Evolutionary conservation across 2,113 vertebrate genomes (phyloP).

Genomic region (Archocentrus centrarchus): DNA sequence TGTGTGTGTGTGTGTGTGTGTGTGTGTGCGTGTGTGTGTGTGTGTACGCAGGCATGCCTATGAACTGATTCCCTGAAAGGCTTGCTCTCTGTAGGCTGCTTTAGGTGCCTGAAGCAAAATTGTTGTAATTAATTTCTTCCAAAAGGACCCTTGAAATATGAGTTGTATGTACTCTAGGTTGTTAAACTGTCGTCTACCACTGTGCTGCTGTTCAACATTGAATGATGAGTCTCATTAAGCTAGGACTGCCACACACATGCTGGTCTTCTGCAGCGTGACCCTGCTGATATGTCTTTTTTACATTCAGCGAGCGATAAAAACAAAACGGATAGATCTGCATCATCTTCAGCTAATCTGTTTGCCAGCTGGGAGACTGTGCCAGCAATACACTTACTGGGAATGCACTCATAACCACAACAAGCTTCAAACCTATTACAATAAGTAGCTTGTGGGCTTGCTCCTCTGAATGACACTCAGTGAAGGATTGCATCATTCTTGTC

Average conservation of each 20-base stretch:
- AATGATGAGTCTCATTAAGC: constrained; percentile 54
- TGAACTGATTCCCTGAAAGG: constrained; percentile 39
- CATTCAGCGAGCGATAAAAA: constrained; percentile 34
- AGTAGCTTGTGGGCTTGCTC: constrained; percentile 29
- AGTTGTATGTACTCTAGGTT: not conserved
- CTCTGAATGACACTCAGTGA: constrained; percentile 11
- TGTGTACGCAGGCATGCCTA: not conserved
- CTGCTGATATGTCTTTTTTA: not conserved
- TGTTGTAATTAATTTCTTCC: constrained; percentile 40
- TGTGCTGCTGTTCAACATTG: constrained; percentile 8
- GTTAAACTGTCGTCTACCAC: constrained; percentile 47
- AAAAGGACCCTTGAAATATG: constrained; percentile 43
- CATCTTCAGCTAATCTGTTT: constrained; percentile 35
- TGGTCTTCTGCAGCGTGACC: constrained; percentile 3
- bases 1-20: too few relatives aligned
- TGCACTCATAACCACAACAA: constrained; percentile 29
- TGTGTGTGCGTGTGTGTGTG: not conserved
- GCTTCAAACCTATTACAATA: constrained; percentile 36
- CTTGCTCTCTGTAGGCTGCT: not conserved
- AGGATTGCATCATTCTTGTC: constrained; percentile 38
- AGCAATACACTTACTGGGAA: constrained; percentile 47
- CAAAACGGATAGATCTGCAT: not conserved
- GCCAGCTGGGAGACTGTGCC: constrained; percentile 32
- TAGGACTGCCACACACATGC: not conserved
- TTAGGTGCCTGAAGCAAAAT: constrained; percentile 29